These are phyloP conservation scores for Mylabris sibirica DNA, from an alignment of 2,888 invertebrate species.

Conservation along the genomic window DNA sequence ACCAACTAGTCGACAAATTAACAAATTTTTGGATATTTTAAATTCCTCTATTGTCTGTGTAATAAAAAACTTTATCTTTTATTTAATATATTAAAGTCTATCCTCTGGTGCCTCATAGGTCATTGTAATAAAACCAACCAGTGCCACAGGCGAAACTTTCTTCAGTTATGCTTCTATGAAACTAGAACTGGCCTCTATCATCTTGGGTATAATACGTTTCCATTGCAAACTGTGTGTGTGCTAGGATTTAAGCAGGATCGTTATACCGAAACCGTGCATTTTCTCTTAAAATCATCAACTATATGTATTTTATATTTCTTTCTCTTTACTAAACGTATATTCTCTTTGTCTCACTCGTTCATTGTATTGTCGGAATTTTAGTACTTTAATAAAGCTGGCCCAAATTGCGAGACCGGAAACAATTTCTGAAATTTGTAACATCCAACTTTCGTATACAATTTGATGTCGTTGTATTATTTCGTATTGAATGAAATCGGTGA, in stretches of 20 bases:
- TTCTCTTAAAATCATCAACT: not conserved
- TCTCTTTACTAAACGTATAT: not conserved
- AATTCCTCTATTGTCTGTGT: not conserved
- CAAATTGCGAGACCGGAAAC: conserved; percentile 6
- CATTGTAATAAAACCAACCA: conserved; percentile 11
- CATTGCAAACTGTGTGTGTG: not conserved
- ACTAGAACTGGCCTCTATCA: not conserved
- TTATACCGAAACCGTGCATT: not conserved
- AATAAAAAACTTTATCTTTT: not conserved
- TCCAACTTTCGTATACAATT: not conserved
- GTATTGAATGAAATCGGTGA: not conserved
- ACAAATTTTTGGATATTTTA: not conserved
- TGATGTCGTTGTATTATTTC: not conserved
- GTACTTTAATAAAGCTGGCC: not conserved
- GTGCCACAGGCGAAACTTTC: not conserved
- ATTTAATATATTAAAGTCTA: not conserved
- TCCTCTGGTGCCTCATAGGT: not conserved
- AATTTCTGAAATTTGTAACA: conserved; percentile 1
- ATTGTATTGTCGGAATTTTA: not conserved
- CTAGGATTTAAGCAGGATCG: not conserved
- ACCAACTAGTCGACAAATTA: no score
- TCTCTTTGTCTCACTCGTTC: not conserved
- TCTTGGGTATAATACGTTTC: conserved; percentile 1
- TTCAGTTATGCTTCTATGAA: not conserved
- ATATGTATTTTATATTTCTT: not conserved